Conservation (phyloP, 1,140 invertebrate genomes). For the Ceratoteleas bidentatus region DNA sequence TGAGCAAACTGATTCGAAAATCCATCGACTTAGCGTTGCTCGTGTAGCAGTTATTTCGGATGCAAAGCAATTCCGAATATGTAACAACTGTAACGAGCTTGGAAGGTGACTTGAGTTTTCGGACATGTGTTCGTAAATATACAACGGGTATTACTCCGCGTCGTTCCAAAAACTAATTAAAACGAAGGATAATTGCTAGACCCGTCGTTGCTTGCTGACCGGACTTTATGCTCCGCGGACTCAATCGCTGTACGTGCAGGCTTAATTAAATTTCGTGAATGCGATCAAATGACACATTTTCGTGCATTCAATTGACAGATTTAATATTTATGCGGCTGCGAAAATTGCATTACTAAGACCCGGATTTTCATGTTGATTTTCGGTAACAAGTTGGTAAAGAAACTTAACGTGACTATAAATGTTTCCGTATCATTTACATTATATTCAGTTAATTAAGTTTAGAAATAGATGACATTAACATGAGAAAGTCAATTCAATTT, state of each 20-base stretch:
- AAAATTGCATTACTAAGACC: too few relatives aligned
- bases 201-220: constrained; percentile 22
- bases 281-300: constrained; percentile 38
- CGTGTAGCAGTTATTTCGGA: too few relatives aligned
- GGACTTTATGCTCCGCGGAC: constrained; percentile 17
- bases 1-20: too few relatives aligned
- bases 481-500: too few relatives aligned
- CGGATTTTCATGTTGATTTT: too few relatives aligned
- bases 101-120: constrained; percentile 14
- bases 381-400: too few relatives aligned
- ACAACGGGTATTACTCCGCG: constrained; percentile 23
- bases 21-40: too few relatives aligned
- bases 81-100: constrained; percentile 15
- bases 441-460: too few relatives aligned
- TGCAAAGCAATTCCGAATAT: constrained; percentile 14
- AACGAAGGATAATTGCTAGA: constrained; percentile 45
- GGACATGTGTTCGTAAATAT: constrained; percentile 16
- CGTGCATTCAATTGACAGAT: constrained; percentile 14
- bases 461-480: too few relatives aligned
- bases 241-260: constrained; percentile 17
- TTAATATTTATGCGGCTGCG: constrained; percentile 18
- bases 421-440: too few relatives aligned
- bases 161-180: constrained; percentile 44
- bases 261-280: constrained; percentile 52
- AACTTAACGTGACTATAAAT: too few relatives aligned